These are phyloP conservation scores for Ctenomys sociabilis DNA, from an alignment of 2,113 vertebrate species.

Conservation along the genomic window DNA sequence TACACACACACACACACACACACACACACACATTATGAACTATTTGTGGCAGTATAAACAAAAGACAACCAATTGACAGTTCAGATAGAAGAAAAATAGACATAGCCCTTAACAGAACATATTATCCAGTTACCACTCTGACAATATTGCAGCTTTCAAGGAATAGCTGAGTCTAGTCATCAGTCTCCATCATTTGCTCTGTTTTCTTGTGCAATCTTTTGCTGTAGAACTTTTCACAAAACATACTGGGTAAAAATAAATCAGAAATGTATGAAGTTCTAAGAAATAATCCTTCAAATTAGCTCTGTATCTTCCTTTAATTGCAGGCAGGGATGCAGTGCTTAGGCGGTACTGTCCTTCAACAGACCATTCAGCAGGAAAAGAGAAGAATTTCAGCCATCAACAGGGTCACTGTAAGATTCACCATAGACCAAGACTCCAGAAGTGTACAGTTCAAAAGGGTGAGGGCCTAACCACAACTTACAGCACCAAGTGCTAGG, in stretches of 20 bases:
- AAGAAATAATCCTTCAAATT: slow-evolving; percentile 66
- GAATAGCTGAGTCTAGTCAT: slow-evolving; percentile 71
- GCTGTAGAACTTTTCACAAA: slow-evolving; percentile 56
- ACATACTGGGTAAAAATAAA: slow-evolving; percentile 58
- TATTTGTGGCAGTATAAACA: slow-evolving; percentile 58
- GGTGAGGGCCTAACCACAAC: slow-evolving; percentile 34
- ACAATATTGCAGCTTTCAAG: slow-evolving; percentile 71
- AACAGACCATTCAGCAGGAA: neutral
- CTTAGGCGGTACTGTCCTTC: neutral
- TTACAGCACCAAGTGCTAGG: slow-evolving; percentile 38
- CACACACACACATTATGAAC: neutral
- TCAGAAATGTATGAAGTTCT: slow-evolving; percentile 62
- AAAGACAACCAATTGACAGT: slow-evolving; percentile 71
- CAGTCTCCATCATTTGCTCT: slow-evolving; percentile 73
- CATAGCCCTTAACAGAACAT: slow-evolving; percentile 63
- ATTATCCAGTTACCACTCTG: slow-evolving; percentile 73
- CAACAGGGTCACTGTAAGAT: neutral
- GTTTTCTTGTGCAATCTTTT: slow-evolving; percentile 66
- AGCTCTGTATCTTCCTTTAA: slow-evolving; percentile 17
- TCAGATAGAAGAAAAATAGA: slow-evolving; percentile 67
- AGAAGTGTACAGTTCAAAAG: neutral
- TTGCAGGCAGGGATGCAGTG: slow-evolving; percentile 26
- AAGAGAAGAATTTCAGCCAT: slow-evolving; percentile 26
- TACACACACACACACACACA: neutral
- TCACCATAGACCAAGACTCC: neutral